phyloP scores from a whole-genome alignment of 2,113 vertebrate genomes.

The Gnathonemus echidnorhynchus region DNA sequence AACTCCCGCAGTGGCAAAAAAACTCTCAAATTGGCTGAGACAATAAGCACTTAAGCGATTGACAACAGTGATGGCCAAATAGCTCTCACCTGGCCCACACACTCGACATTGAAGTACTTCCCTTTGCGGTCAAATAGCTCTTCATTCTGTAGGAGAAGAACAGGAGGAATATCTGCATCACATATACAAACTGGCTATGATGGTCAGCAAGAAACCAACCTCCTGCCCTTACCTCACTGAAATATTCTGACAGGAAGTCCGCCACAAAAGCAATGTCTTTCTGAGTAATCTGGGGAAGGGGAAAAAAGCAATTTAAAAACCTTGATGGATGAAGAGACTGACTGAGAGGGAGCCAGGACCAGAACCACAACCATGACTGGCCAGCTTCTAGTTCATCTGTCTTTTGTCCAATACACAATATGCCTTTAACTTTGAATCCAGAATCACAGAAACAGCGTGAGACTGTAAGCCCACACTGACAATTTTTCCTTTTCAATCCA shows the following conservation, averaged over 20 bases:
- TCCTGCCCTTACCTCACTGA: conserved; percentile 77
- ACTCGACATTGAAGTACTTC: conserved; percentile 96
- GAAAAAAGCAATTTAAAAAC: background rate
- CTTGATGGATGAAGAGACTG: background rate
- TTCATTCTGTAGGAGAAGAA: conserved; percentile 70
- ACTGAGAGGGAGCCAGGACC: background rate
- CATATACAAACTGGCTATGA: background rate
- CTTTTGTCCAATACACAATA: background rate
- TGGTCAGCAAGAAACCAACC: background rate
- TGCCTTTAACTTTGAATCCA: background rate
- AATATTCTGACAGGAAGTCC: conserved; percentile 97
- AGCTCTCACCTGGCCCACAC: conserved; percentile 82
- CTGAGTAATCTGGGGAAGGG: conserved; percentile 81
- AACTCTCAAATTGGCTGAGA: background rate
- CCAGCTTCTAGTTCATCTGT: background rate
- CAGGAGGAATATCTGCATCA: background rate
- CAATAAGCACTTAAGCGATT: too few species aligned
- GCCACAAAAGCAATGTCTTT: conserved; percentile 97
- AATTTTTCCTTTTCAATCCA: background rate
- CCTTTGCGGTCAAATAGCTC: conserved; percentile 95
- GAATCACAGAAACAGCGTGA: background rate
- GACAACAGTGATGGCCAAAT: background rate
- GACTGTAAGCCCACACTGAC: background rate
- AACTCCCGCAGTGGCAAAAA: background rate
- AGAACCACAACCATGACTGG: background rate